phyloP scores from a whole-genome alignment of 2,113 vertebrate genomes.

The Pygoscelis adeliae region DNA sequence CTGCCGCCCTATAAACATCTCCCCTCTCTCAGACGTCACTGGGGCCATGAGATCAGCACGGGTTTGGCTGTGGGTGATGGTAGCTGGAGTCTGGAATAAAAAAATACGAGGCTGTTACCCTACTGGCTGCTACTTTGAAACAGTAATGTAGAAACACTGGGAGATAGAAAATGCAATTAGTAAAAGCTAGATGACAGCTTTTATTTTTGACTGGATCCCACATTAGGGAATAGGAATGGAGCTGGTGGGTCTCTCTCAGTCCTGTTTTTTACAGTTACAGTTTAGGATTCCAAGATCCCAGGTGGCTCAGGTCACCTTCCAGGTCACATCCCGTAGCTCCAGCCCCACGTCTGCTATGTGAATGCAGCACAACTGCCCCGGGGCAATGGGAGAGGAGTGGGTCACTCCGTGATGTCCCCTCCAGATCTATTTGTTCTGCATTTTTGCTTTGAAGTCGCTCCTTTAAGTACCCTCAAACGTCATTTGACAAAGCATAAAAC shows the following conservation, averaged over 20 bases:
- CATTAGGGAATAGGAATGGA: not conserved
- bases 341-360: not conserved
- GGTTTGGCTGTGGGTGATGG: not conserved
- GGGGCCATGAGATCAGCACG: rapidly evolving
- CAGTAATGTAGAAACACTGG: not conserved
- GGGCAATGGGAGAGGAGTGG: not conserved
- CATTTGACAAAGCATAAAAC: not conserved
- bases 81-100: not conserved
- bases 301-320: not conserved
- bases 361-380: not conserved
- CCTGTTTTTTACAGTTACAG: not conserved
- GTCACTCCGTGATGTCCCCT: not conserved
- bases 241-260: not conserved
- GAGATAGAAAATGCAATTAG: not conserved
- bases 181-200: not conserved
- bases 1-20: not conserved
- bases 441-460: not conserved
- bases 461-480: not conserved
- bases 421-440: not conserved
- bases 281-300: too few relatives aligned
- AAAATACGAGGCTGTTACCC: not conserved
- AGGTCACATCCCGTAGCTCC: not conserved
- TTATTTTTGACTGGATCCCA: not conserved
- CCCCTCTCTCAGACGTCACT: not conserved
- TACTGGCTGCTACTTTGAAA: not conserved